Conservation (phyloP, 2,888 invertebrate genomes). For the Polyploca ridens region DNA sequence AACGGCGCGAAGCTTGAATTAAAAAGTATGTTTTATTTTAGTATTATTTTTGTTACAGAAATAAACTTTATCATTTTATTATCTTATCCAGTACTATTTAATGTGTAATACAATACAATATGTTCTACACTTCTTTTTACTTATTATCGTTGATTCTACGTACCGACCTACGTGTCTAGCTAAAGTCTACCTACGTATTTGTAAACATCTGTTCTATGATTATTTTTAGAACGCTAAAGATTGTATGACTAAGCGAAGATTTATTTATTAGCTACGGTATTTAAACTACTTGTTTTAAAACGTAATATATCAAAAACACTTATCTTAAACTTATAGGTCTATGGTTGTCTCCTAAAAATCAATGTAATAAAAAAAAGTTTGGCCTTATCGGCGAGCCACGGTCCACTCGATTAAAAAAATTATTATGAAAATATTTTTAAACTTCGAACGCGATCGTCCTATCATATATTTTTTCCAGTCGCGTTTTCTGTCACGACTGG, state of each 20-base stretch:
- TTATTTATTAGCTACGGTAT: background rate
- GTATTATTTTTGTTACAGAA: too few relatives aligned
- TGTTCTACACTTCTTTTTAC: too few relatives aligned
- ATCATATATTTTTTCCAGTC: constrained; percentile 64
- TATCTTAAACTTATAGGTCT: too few relatives aligned
- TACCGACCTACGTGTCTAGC: background rate
- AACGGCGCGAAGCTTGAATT: background rate
- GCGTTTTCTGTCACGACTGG: constrained; percentile 50
- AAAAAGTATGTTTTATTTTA: background rate
- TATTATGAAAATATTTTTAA: constrained; percentile 35
- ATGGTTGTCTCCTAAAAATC: too few relatives aligned
- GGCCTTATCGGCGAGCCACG: constrained; percentile 39
- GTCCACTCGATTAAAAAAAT: constrained; percentile 50
- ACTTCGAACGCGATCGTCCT: constrained; percentile 68
- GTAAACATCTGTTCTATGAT: background rate
- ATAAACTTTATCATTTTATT: too few relatives aligned
- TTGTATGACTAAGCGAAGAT: background rate
- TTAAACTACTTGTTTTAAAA: background rate
- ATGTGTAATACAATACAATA: too few relatives aligned
- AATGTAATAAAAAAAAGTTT: background rate
- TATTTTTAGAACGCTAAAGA: background rate
- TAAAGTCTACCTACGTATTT: background rate
- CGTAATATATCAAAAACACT: too few relatives aligned
- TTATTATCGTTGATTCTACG: too few relatives aligned
- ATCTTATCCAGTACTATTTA: too few relatives aligned